Base-by-base conservation (phyloP, 2,888 invertebrate species). In the Hypolimnas misippus region DNA sequence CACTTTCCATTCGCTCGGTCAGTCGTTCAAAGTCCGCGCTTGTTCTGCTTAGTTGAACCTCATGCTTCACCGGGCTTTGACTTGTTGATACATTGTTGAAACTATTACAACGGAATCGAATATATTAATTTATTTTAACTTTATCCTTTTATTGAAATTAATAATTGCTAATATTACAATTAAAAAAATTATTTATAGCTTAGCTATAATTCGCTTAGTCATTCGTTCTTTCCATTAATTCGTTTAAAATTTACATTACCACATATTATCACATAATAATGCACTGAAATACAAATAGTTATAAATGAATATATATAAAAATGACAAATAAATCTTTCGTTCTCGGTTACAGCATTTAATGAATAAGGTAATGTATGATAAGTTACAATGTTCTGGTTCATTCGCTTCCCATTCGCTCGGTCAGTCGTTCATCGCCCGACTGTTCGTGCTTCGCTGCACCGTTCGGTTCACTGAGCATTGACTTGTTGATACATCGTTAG, bases 401-500 rank as follows among this genome's bases (percentile, higher is more conserved):
- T 52, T 51, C 42, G 33, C 57, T 49, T 49, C n/a, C 46, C 33
- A 54, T 33, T 51, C 63, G 56, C 51, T 60, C 60, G 52, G 70
- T 72, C 70, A 69, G 66, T 73, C 69, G 66, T 68, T 67, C 70
- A 66, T 64, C 68, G 52, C 68, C 16, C 64, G 72, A 62, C 61
- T 50, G 69, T 68, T 69, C 68, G 72, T 68, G 67, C 68, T 35
- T 63, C 70, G 68, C 44, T 74, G 69, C 58, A 12, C 56, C 38
- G 16, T 42, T 29, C 71, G 72, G 71, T 68, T 70, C 74, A 71
- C 66, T 76, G 71, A 61, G 29, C 68, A 42, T 65, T 70, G 74
- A 76, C 77, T 76, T 76, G 75, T 75, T 76, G 76, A 76, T 76
- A 73, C 71, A 71, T 71, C 54, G 67, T 55, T 52, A 55, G 17